Evolutionary conservation across 2,113 vertebrate species (phyloP).

Genomic region (Oreotragus oreotragus): DNA sequence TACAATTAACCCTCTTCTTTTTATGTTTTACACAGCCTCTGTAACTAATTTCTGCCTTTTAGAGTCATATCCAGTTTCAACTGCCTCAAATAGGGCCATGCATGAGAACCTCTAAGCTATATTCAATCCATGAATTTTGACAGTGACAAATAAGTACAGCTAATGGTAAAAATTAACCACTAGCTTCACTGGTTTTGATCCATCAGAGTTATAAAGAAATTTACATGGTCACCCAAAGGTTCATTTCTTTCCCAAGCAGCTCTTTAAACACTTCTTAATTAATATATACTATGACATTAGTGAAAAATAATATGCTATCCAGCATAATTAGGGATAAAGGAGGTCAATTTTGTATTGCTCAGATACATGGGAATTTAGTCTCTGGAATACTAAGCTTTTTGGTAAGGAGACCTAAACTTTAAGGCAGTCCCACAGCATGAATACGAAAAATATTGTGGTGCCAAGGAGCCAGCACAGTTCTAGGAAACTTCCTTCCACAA

Average conservation of each 20-base stretch:
- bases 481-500: constrained; percentile 23
- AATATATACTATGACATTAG: constrained; percentile 44
- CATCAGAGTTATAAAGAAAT: not conserved
- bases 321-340: constrained; percentile 16
- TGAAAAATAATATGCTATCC: constrained; percentile 26
- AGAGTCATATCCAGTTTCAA: constrained; percentile 34
- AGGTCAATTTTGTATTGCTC: not conserved
- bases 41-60: constrained; percentile 32
- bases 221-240: constrained; percentile 12
- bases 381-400: constrained; percentile 35
- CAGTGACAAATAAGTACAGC: constrained; percentile 17
- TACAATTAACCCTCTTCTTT: not conserved
- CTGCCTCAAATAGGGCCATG: not conserved
- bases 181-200: not conserved
- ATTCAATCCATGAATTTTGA: not conserved
- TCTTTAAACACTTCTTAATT: constrained; percentile 43
- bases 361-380: not conserved
- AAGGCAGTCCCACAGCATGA: not conserved
- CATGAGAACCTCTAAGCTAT: not conserved
- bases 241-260: constrained; percentile 28
- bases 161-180: constrained; percentile 23
- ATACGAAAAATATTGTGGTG: not conserved
- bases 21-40: not conserved
- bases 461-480: not conserved
- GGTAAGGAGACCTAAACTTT: not conserved